Base-by-base conservation (phyloP, 2,888 invertebrate species). In the Taphrorychus bicolor region DNA sequence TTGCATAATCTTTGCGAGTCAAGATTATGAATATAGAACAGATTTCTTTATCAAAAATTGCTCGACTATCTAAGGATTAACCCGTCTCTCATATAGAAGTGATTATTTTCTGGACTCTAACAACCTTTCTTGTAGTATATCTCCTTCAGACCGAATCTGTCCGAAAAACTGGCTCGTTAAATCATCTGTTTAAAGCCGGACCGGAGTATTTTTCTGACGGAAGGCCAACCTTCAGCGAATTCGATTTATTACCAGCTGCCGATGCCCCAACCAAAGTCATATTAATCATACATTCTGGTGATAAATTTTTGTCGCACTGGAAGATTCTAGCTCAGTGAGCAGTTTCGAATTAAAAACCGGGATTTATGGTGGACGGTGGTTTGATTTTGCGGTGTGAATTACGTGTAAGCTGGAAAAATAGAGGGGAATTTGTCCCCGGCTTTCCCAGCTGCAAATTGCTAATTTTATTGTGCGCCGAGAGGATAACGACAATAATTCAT, bases 251-350 rank as follows among this genome's bases (percentile, higher is more conserved):
- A 32, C 61, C 65, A 69, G 69, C 65, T 69, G 69, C 61, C 69
- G 58, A 69, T 65, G 61, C 48, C 60, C 53, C 57, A 52, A 65
- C 61, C 61, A 23, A 58, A 66, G 56, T 69, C 65, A 45, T 65
- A 66, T 70, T 70, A 62, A 70, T 70, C 70, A 68, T 62, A 59
- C 62, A 61, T 69, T 69, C 58, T 66, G 41, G 66, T 66, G 62
- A 70, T 70, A 70, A 70, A 70, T 70, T 66, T n/a, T 54, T 42
- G 32, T 53, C 59, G 56, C 52, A 11, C 48, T 63, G 66, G 62
- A 62, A 62, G 66, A 70, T 70, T 70, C 56, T 59, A 59, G 70
- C 70, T 63, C 66, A 18, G 21, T 62, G 70, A 61, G 62, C 70
- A 70, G 66, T 56, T 62, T 41, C 40, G 58, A 70, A 62, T 70